Conservation (phyloP, 2,797 vertebrate genomes). For the Tadarida brasiliensis region DNA sequence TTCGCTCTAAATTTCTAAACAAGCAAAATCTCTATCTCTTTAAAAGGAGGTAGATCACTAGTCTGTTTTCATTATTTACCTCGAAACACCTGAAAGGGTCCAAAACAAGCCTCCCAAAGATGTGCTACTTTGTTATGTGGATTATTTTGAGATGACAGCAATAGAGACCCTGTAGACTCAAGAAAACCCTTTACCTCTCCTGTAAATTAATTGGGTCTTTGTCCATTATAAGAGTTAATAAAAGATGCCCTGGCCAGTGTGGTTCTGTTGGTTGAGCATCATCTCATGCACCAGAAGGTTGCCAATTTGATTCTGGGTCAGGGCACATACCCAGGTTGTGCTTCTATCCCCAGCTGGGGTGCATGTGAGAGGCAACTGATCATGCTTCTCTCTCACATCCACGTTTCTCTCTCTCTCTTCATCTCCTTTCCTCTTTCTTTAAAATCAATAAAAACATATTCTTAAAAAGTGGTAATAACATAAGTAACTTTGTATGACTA, state of each 20-base stretch:
- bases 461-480: background rate
- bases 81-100: background rate
- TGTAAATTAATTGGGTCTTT: background rate
- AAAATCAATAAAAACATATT: background rate
- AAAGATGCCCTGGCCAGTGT: background rate
- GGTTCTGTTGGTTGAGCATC: background rate
- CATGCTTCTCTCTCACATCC: too few relatives aligned
- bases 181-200: background rate
- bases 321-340: background rate
- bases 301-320: background rate
- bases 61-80: background rate
- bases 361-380: background rate
- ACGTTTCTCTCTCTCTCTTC: background rate
- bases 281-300: background rate
- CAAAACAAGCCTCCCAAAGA: background rate
- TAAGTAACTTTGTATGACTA: background rate
- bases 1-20: background rate
- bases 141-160: background rate
- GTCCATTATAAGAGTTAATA: background rate
- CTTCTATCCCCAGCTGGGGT: background rate
- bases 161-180: background rate
- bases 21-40: background rate
- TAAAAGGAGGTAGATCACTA: background rate
- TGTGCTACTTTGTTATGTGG: background rate
- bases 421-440: background rate